These are phyloP conservation scores for Acipenser ruthenus DNA, from an alignment of 2,797 vertebrate genomes.

Conservation along the genomic window DNA sequence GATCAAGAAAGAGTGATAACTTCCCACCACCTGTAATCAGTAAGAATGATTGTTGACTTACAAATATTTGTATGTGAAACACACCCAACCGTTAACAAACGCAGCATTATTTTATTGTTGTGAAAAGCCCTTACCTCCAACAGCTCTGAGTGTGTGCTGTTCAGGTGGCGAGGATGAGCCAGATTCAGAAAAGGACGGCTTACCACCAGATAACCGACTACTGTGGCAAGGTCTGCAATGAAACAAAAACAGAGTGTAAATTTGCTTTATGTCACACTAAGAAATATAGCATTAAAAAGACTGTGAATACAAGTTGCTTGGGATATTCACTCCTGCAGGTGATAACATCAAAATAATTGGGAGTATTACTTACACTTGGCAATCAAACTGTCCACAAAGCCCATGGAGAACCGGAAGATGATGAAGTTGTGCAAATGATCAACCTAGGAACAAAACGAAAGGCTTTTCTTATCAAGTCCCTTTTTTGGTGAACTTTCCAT, in stretches of 20 bases:
- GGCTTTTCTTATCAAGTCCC: neutral
- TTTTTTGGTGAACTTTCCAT: neutral
- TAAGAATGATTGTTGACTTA: neutral
- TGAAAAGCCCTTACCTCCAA: slow-evolving; percentile 68
- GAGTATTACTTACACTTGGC: slow-evolving; percentile 82
- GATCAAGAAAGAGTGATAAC: neutral
- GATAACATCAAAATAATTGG: neutral
- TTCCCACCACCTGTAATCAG: neutral
- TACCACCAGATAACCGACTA: slow-evolving; percentile 92
- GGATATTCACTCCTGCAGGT: neutral
- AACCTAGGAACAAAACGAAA: slow-evolving; percentile 58
- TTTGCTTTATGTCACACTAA: neutral
- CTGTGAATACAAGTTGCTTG: neutral
- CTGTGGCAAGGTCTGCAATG: slow-evolving; percentile 81
- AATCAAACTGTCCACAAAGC: slow-evolving; percentile 88
- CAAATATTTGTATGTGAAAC: neutral
- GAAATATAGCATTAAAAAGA: neutral
- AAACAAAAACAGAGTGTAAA: slow-evolving; percentile 18
- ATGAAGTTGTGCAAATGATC: slow-evolving; percentile 94
- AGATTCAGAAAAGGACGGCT: slow-evolving; percentile 83
- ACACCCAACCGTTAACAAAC: too few relatives aligned
- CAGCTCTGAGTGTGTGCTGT: slow-evolving; percentile 80
- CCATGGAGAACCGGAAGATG: slow-evolving; percentile 97
- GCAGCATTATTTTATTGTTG: neutral
- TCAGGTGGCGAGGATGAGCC: slow-evolving; percentile 73